phyloP scores from a whole-genome alignment of 2,888 invertebrate genomes.

The Gari tellinella region DNA sequence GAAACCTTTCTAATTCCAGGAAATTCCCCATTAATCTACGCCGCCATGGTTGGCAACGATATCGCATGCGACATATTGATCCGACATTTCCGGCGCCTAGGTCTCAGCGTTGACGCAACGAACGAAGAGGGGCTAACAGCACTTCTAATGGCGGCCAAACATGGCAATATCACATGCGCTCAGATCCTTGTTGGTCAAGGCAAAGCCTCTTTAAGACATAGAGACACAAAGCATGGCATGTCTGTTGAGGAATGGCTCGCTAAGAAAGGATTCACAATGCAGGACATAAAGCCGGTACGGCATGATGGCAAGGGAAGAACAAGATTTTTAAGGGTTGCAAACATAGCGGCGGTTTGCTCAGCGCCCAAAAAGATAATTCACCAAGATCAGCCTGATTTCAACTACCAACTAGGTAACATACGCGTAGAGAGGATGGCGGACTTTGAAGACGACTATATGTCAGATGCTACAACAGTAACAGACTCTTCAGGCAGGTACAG shows the following conservation, averaged over 20 bases:
- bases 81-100: constrained; percentile 80
- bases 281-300: constrained; percentile 68
- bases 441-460: constrained; percentile 39
- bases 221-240: constrained; percentile 72
- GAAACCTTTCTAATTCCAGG: constrained; percentile 74
- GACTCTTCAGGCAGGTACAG: constrained; percentile 34
- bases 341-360: constrained; percentile 54
- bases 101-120: constrained; percentile 79
- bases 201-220: constrained; percentile 73
- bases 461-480: constrained; percentile 41
- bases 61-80: constrained; percentile 80
- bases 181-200: constrained; percentile 80
- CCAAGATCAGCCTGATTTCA: constrained; percentile 2
- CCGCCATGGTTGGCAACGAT: constrained; percentile 81
- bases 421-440: constrained; percentile 26
- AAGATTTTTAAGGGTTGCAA: constrained; percentile 50
- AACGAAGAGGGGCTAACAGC: constrained; percentile 82
- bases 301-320: constrained; percentile 45
- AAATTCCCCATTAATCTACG: constrained; percentile 81
- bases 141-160: constrained; percentile 78
- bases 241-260: constrained; percentile 80
- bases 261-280: constrained; percentile 75
- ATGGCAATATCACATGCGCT: constrained; percentile 79
- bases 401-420: constrained; percentile 14
- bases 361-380: constrained; percentile 31